Evolutionary conservation across 2,888 invertebrate genomes (phyloP).

Genomic region (Drosophila colorata): DNA sequence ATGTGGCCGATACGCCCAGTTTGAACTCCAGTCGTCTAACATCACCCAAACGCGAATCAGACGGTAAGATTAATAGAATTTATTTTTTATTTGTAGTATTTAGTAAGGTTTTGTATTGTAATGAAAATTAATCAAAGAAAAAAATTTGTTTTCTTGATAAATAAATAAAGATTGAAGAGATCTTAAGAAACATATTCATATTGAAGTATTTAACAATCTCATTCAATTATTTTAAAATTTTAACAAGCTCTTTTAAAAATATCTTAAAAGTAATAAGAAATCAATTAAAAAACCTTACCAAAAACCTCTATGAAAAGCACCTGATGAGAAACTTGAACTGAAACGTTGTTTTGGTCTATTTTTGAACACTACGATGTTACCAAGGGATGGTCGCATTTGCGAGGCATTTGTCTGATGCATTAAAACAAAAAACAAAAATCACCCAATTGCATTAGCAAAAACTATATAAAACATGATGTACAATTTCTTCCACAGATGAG

Average conservation of each 20-base stretch:
- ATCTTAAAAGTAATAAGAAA: no score
- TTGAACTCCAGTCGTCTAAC: constrained; percentile 86
- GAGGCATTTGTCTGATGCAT: constrained; percentile 85
- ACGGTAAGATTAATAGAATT: constrained; percentile 84
- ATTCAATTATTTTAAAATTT: no score
- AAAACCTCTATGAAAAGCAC: constrained; percentile 18
- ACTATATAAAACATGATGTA: neutral
- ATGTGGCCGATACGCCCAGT: constrained; percentile 84
- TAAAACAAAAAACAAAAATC: neutral
- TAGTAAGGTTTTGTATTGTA: neutral
- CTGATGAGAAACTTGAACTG: constrained; percentile 83
- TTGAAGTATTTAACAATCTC: no score
- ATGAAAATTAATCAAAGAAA: no score
- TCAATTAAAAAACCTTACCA: no score
- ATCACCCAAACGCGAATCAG: constrained; percentile 86
- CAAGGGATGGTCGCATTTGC: constrained; percentile 83
- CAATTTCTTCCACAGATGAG: constrained; percentile 87
- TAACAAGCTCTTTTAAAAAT: no score
- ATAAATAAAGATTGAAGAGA: no score
- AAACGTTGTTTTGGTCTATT: constrained; percentile 83
- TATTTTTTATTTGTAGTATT: neutral
- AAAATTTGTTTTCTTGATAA: no score
- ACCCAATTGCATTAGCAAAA: neutral
- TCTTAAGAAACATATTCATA: no score
- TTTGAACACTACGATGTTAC: constrained; percentile 78